phyloP scores from a whole-genome alignment of 2,888 invertebrate species.

The Keiferia lycopersicella region DNA sequence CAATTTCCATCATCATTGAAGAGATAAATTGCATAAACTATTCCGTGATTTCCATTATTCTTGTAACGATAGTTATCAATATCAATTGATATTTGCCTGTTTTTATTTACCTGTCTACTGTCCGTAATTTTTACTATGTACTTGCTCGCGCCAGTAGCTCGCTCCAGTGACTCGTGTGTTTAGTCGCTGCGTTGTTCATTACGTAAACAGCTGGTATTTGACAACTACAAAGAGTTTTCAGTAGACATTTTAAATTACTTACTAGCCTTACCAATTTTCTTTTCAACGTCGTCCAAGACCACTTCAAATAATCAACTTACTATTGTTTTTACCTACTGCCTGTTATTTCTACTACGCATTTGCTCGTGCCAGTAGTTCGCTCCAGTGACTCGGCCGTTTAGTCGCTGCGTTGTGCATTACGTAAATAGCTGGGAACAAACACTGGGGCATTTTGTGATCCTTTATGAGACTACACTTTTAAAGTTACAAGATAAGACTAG shows the following conservation, averaged over 20 bases:
- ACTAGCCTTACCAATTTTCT: too few species aligned
- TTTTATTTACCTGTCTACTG: too few species aligned
- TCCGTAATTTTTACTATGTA: too few species aligned
- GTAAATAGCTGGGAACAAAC: neutral
- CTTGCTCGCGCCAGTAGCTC: conserved; percentile 1
- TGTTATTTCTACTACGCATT: neutral
- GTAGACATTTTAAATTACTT: too few species aligned
- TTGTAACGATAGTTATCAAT: too few species aligned
- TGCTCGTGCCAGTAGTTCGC: neutral
- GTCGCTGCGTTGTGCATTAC: conserved; percentile 19
- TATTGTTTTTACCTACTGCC: too few species aligned
- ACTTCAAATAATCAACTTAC: too few species aligned
- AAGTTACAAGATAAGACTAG: neutral
- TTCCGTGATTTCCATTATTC: too few species aligned
- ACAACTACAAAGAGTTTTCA: neutral
- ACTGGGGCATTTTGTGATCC: neutral
- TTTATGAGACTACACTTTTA: neutral
- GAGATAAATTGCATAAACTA: too few species aligned
- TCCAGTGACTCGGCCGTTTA: conserved; percentile 17
- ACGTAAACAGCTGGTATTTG: neutral
- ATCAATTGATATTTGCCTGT: too few species aligned
- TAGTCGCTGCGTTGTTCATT: conserved; percentile 9
- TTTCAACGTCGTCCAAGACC: too few species aligned
- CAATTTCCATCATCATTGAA: too few species aligned
- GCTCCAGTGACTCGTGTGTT: neutral